These are phyloP conservation scores for Scaptomyza caliginosa DNA, from an alignment of 2,888 invertebrate species.

Conservation along the genomic window DNA sequence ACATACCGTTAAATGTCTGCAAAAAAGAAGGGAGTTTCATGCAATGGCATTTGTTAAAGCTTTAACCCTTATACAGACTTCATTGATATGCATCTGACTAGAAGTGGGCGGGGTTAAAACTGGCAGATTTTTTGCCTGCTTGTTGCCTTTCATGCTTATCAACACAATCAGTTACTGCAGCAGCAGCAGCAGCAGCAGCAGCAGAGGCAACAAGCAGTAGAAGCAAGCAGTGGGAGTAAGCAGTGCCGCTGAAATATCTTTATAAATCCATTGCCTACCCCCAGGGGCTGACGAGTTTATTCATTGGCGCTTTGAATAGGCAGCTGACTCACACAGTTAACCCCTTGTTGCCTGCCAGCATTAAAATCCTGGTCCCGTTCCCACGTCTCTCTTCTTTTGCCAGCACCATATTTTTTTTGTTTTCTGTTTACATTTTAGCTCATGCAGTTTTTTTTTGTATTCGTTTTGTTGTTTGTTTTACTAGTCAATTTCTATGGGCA, in stretches of 20 bases:
- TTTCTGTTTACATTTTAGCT: constrained; percentile 30
- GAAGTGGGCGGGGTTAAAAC: not conserved
- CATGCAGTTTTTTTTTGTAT: constrained; percentile 16
- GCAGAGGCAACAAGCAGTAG: not conserved
- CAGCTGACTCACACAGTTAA: constrained; percentile 68
- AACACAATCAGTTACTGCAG: constrained; percentile 53
- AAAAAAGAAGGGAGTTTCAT: constrained; percentile 19
- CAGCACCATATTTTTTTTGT: constrained; percentile 4
- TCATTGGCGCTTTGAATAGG: constrained; percentile 38
- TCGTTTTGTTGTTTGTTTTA: constrained; percentile 24
- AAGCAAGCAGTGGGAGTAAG: not conserved
- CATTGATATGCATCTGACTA: constrained; percentile 59
- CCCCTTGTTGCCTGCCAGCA: constrained; percentile 60
- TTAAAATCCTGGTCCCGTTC: constrained; percentile 22
- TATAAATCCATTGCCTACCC: constrained; percentile 45
- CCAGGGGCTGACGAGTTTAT: constrained; percentile 28
- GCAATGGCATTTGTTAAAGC: constrained; percentile 41
- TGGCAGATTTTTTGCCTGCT: constrained; percentile 35
- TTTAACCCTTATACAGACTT: constrained; percentile 33
- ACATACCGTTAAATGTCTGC: constrained; percentile 48
- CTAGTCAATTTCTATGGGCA: constrained; percentile 42
- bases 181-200: not conserved
- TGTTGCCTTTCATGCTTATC: constrained; percentile 71
- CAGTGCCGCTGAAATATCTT: constrained; percentile 63
- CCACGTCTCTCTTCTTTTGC: constrained; percentile 19